Evolutionary conservation across 2,888 invertebrate genomes (phyloP).

Genomic region (Ormyrus pomaceus): DNA sequence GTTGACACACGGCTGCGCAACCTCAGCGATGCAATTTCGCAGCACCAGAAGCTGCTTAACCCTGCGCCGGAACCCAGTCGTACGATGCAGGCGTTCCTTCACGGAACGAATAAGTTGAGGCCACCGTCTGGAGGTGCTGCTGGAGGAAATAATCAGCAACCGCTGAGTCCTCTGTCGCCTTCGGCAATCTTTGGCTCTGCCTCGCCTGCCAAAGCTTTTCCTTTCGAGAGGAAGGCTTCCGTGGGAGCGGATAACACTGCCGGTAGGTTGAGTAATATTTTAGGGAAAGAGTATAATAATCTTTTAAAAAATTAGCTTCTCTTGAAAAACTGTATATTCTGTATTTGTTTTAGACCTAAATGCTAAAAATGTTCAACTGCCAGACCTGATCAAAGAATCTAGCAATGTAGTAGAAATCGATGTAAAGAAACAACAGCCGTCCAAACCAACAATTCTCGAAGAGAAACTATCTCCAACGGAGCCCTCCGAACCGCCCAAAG

Average conservation of each 20-base stretch:
- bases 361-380: constrained; percentile 63
- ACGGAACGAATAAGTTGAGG: constrained; percentile 74
- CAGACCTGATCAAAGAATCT: constrained; percentile 71
- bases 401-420: constrained; percentile 65
- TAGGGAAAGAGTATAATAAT: not conserved
- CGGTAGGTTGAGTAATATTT: constrained; percentile 22
- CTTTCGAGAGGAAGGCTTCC: constrained; percentile 48
- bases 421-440: constrained; percentile 13
- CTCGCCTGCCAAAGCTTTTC: constrained; percentile 59
- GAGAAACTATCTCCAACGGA: constrained; percentile 35
- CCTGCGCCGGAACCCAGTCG: constrained; percentile 85
- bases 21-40: constrained; percentile 90
- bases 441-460: constrained; percentile 41
- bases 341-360: constrained; percentile 48
- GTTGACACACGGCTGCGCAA: constrained; percentile 90
- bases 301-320: not conserved
- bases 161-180: constrained; percentile 71
- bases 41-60: constrained; percentile 90
- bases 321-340: not conserved
- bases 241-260: constrained; percentile 7
- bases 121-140: constrained; percentile 46
- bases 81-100: constrained; percentile 83
- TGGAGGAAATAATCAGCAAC: constrained; percentile 41
- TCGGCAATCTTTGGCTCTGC: constrained; percentile 54
- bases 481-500: constrained; percentile 21